Base-by-base conservation (phyloP, 2,888 invertebrate genomes). In the Ptycholaimellus sp. region DNA sequence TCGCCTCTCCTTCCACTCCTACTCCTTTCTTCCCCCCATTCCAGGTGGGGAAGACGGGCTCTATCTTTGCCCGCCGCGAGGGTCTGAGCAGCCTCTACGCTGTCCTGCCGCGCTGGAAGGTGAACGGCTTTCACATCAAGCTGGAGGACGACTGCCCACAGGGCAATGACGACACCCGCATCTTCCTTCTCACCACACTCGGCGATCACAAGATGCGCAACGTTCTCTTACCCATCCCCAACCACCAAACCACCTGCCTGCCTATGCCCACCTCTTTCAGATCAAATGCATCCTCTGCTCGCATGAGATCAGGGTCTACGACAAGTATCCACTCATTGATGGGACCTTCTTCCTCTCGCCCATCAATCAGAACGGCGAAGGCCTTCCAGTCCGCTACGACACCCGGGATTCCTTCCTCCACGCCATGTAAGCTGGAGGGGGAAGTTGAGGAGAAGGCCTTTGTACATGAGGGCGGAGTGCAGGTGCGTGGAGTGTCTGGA, bases 121-220 rank as follows among this genome's bases (percentile, higher is more conserved):
- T 85, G 61, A 93, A 93, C 70, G 85, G 87, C 57, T 90, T 87
- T 70, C 85, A 90, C 70, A 87, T 93, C 61, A 90, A 83, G 79
- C 83, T 90, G 70, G 90, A 93, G 65, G 90, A 93, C 59, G 90
- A 93, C 60, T 85, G 83, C 45, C 82, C 83, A 64, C 85, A 85
- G 60, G 90, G 90, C 53, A 90, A 90, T 64, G 93, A 93, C 60
- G 93, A 93, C 60, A 87, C 83, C 34, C 72, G 90, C 49, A 76
- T 81, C 57, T 90, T 90, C 68, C 80, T 93, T 52, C 68, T 93
- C 58, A 82, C 85, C 42, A 83, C 82, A 30, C 66, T 93, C 58
- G 85, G 85, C 44, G 79, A 79, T 22, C 74, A 81, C 58, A 80
- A 82, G 54, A 76, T 78, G 63, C 74, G 47, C 45, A 70, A 73